Percentiles rank a stretch among this genome's conserved stretches.
phyloP scores from a whole-genome alignment of 2,797 vertebrate species.

The Falco naumanni region DNA sequence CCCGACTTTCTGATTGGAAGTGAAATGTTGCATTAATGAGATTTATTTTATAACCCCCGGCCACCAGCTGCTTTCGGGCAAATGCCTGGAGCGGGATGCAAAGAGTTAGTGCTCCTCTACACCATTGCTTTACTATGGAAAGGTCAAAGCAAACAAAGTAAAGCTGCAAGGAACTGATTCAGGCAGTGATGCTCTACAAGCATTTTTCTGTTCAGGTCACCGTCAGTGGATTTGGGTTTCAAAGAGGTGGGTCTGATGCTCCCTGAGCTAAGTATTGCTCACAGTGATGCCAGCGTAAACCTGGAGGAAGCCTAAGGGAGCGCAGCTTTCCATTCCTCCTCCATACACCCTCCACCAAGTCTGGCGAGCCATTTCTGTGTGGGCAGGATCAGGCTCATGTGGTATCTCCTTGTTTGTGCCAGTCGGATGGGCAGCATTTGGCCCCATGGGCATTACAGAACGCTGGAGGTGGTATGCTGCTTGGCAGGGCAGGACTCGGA shows the following conservation, averaged over 20 bases:
- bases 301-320: neutral
- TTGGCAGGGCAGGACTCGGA: neutral
- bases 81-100: neutral
- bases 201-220: neutral
- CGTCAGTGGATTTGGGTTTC: neutral
- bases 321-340: neutral
- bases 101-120: neutral
- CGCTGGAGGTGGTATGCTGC: rapidly evolving
- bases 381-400: neutral
- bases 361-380: rapidly evolving
- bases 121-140: neutral
- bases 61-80: neutral
- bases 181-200: neutral
- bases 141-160: neutral
- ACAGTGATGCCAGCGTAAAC: neutral
- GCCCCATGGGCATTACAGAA: neutral
- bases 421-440: neutral
- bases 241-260: neutral
- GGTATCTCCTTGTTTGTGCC: neutral
- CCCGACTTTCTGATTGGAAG: neutral
- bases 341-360: rapidly evolving
- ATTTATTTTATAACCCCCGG: neutral
- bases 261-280: neutral
- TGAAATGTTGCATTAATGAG: neutral
- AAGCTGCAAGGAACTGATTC: neutral